A percentile compares a stretch with the other conserved stretches of the same genome.
phyloP scores from a whole-genome alignment of 2,797 vertebrate genomes.

The Gymnodraco acuticeps region DNA sequence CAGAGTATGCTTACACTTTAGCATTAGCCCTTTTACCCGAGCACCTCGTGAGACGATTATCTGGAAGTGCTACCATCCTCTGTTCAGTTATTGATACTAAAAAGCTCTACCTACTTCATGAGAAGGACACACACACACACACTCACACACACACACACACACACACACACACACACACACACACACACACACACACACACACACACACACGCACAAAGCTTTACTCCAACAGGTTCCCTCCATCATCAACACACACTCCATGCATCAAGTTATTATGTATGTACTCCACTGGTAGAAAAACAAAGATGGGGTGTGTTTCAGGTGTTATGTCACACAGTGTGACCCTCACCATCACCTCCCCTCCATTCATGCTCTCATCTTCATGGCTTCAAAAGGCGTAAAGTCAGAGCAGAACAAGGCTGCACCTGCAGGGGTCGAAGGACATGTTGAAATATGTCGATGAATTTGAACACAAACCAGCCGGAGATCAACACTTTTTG shows the following conservation, averaged over 20 bases:
- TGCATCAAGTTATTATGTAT: background rate
- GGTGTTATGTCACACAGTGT: conserved; percentile 56
- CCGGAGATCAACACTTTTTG: background rate
- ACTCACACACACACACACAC: too few species aligned
- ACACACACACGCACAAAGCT: background rate
- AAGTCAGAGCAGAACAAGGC: conserved; percentile 51
- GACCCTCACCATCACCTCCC: conserved; percentile 60
- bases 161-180: too few species aligned
- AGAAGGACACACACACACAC: too few species aligned
- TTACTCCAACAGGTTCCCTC: background rate
- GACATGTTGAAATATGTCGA: background rate
- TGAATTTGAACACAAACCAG: conserved; percentile 5
- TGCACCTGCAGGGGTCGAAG: background rate
- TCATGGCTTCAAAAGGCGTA: conserved; percentile 57
- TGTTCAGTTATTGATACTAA: background rate
- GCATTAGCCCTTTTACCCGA: too few species aligned
- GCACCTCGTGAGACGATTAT: background rate
- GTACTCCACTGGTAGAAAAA: conserved; percentile 5
- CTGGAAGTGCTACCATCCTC: conserved; percentile 6
- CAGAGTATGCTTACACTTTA: too few species aligned
- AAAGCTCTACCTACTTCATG: too few species aligned
- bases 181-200: background rate
- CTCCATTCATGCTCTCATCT: conserved; percentile 72
- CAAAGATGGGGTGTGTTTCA: conserved; percentile 61
- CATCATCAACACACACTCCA: background rate